Conservation (phyloP, 2,113 vertebrate genomes). For the Ancistrus triradiatus region DNA sequence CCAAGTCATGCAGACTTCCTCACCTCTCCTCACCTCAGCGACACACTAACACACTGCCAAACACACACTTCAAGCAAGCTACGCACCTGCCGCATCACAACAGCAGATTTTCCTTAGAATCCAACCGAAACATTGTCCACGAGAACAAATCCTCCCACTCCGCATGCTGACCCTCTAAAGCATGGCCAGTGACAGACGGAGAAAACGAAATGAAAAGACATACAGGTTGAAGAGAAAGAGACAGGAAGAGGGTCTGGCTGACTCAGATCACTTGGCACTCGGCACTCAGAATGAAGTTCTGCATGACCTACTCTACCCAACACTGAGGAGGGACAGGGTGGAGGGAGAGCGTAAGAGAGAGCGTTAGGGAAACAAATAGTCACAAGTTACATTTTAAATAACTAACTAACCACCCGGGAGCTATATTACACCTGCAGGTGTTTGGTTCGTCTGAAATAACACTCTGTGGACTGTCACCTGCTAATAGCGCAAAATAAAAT, state of each 20-base stretch:
- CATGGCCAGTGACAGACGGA: slow-evolving; percentile 2
- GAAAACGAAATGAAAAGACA: neutral
- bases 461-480: neutral
- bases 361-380: neutral
- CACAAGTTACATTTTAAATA: neutral
- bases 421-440: neutral
- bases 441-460: neutral
- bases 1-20: no score
- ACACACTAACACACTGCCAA: slow-evolving; percentile 12
- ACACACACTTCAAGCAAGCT: neutral
- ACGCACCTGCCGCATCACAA: slow-evolving; percentile 44
- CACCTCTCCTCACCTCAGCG: no score
- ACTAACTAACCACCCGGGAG: slow-evolving; percentile 1
- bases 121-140: slow-evolving; percentile 45
- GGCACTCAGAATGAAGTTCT: slow-evolving; percentile 24
- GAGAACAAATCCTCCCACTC: slow-evolving; percentile 39
- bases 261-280: no score
- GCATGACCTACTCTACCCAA: slow-evolving; percentile 8
- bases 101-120: slow-evolving; percentile 41
- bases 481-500: neutral
- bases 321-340: slow-evolving; percentile 11
- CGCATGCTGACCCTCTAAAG: slow-evolving; percentile 37
- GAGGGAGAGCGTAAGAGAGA: neutral
- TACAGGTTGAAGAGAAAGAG: neutral
- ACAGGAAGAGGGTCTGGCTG: neutral